These are phyloP conservation scores for Spheniscus humboldti DNA, from an alignment of 2,797 vertebrate species.

Conservation along the genomic window DNA sequence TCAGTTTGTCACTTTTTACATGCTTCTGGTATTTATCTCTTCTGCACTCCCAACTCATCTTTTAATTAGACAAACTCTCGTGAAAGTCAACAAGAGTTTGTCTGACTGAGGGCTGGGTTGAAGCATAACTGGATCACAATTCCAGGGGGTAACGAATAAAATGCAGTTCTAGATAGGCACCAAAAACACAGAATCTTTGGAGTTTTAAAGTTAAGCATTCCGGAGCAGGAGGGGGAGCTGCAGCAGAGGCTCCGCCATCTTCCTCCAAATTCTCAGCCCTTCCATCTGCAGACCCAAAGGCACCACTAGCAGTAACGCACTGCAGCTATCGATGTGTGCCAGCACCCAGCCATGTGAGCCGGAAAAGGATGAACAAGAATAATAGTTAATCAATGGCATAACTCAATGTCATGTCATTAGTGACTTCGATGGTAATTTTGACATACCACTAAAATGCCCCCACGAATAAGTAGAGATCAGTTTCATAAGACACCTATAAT, in stretches of 20 bases:
- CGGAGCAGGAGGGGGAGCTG: fast-evolving
- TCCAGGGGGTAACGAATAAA: constrained; percentile 31
- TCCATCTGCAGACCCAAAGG: neutral
- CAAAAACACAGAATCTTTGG: neutral
- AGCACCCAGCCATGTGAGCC: neutral
- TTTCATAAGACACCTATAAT: neutral
- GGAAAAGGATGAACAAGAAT: neutral
- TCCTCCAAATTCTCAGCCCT: neutral
- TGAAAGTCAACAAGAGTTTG: constrained; percentile 61
- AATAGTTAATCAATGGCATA: neutral
- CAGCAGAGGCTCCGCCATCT: neutral
- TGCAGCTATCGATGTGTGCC: neutral
- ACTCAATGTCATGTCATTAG: neutral
- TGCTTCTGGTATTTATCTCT: constrained; percentile 56
- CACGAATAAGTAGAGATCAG: neutral
- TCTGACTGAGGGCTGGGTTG: constrained; percentile 12
- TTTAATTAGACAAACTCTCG: constrained; percentile 63
- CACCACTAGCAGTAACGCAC: neutral
- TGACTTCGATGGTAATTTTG: neutral
- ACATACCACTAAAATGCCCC: neutral
- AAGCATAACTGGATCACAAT: constrained; percentile 37
- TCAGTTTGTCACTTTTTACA: constrained; percentile 35
- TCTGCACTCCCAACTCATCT: constrained; percentile 40
- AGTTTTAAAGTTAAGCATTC: neutral
- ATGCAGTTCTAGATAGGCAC: neutral